Evolutionary conservation across 2,888 invertebrate genomes (phyloP), one percentile per base, ranked within the genome.

Genomic region (Ptilodon capucinus): DNA sequence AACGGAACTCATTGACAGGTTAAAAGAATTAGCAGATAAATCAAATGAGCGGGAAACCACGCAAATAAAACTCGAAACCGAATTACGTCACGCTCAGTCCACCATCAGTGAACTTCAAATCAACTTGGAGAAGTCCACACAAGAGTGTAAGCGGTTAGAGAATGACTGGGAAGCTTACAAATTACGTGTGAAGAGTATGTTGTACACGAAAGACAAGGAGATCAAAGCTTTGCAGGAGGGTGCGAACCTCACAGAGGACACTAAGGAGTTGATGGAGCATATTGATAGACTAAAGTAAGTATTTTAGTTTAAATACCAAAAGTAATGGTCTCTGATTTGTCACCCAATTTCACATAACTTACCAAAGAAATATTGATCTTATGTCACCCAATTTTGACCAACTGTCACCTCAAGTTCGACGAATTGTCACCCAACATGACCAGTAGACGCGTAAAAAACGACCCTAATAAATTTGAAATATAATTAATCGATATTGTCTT

Each of bases 81-180:
- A 91, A 1, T 52, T 85, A 1, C 71, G 84, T 8, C 84, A 86
- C 38, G 74, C 86, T n/a, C 86, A 89, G 47, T 71, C 79, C 0
- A 71, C 66, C 0, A 77, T 84, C 11, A 64, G 51, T 7, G 81
- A 84, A 4, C 59, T 88, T 2, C 76, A 86, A 45, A 60, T 57
- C 7, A 75, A 81, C 23, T 59, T 88, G 42, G 78, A 79, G 8
- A 86, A 80, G 46, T 69, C 77, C 0, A 75, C 64, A 0, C 69
- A 54, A 0, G 91, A 91, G 58, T 87, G 86, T 51, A 68, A 60
- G 18, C 68, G 84, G 4, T 53, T 89, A 9, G 88, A 91, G 54
- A 82, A 64, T 39, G 91, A 91, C 36, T 91, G 91, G 90, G 86
- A 87, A 49, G 65, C 84, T 0, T 91, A 91, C 32, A 91, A 90